Evolutionary conservation across 1,140 invertebrate genomes (phyloP), one percentile per base, ranked within the genome.

Genomic region (Agrilus planipennis): DNA sequence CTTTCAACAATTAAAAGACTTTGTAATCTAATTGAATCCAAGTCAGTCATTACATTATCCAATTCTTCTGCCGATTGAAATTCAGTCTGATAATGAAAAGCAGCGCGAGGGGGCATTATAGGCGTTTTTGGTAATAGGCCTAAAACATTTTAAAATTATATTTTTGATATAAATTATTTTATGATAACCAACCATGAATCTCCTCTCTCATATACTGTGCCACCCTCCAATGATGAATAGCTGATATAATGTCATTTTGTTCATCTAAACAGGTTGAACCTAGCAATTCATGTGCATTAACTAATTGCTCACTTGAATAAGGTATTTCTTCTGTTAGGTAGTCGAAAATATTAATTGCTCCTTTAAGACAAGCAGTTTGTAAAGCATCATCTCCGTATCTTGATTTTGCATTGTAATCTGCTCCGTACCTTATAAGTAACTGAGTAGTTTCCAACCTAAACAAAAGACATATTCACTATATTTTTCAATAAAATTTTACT

Each of bases 341-440:
- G 31, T 81, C 71, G 53, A 90, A 86, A 50, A 92, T 87, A 43
- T 76, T 70, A 23, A 68, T 72, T n/a, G 85, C 83, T 20, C 88
- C 89, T 66, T 90, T 89, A 0, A 92, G 65, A 59, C 87, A 89
- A 4, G 89, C 87, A 19, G 84, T 89, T 56, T 89, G 85, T 41
- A 94, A 61, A 15, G 89, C 88, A 72, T 93, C 88, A 64, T 93
- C 89, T 23, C 85, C 84, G 54, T 85, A 82, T 41, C 83, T 69
- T 46, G 84, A 88, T 46, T 71, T 72, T 11, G 82, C 69, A 61
- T 74, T 72, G 15, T 82, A 81, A 67, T 88, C 75, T 1, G 89
- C 89, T 34, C 83, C 83, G 65, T 83, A 69, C 32, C 79, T 72
- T 22, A 94, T 62, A 16, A 94, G 62, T 22, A 94, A 64, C 52